Percentiles rank a stretch among this genome's conserved stretches.
Conservation (phyloP, 92 coral and sea anemone species). For the Pocillopora grandis region DNA sequence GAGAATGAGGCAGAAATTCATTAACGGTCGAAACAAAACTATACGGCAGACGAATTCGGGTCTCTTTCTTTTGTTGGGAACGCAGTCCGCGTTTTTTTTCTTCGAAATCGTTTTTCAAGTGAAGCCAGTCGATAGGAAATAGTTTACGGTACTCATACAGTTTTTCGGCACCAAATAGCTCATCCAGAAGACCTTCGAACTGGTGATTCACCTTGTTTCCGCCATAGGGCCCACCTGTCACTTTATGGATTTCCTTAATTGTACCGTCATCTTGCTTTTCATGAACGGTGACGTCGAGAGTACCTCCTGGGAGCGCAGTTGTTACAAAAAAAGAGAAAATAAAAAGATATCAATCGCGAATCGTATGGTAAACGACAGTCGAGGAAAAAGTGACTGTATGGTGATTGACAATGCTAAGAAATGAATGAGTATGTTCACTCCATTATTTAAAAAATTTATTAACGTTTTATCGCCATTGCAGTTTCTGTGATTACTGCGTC, state of each 20-base stretch:
- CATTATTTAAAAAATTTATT: too few relatives aligned
- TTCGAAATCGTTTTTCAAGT: slow-evolving; percentile 38
- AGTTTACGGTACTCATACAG: slow-evolving; percentile 2
- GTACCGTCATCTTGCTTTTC: slow-evolving; percentile 21
- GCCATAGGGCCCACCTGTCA: slow-evolving; percentile 33
- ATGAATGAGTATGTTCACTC: too few relatives aligned
- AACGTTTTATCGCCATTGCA: too few relatives aligned
- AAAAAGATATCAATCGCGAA: too few relatives aligned
- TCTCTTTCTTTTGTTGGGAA: slow-evolving; percentile 10
- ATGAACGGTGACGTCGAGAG: slow-evolving; percentile 40
- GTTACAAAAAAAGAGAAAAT: neutral
- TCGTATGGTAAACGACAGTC: too few relatives aligned
- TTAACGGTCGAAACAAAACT: slow-evolving; percentile 49
- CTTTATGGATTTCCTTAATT: slow-evolving; percentile 41
- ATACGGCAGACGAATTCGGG: slow-evolving; percentile 26
- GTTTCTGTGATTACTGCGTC: too few relatives aligned
- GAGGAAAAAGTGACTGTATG: too few relatives aligned
- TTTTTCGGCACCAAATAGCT: slow-evolving; percentile 22
- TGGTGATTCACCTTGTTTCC: slow-evolving; percentile 28
- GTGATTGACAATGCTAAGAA: too few relatives aligned
- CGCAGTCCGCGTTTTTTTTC: slow-evolving; percentile 28
- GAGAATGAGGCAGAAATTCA: slow-evolving; percentile 31
- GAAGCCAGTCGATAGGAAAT: slow-evolving; percentile 29
- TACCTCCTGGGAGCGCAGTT: slow-evolving; percentile 13
- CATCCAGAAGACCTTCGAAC: slow-evolving; percentile 19